Evolutionary conservation across 2,888 invertebrate genomes (phyloP).

Genomic region (Folsomia manolachei): DNA sequence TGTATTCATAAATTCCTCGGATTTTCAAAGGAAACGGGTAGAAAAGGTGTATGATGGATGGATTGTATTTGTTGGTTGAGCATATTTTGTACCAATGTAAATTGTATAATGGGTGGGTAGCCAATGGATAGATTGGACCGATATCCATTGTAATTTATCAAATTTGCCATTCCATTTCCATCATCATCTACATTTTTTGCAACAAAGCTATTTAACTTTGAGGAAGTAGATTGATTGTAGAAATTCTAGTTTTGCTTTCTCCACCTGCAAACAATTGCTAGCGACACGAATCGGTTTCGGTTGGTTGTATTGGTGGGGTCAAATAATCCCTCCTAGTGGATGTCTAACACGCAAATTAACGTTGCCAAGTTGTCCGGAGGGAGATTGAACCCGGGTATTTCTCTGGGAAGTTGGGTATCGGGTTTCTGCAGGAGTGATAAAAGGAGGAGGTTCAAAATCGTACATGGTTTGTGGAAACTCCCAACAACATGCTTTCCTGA

Average conservation of each 20-base stretch:
- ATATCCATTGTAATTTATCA: neutral
- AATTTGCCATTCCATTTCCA: neutral
- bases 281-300: neutral
- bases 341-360: conserved; percentile 40
- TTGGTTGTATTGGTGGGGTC: conserved; percentile 13
- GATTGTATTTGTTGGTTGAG: too few species aligned
- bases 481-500: too few species aligned
- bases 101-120: too few species aligned
- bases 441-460: neutral
- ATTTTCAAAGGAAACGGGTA: neutral
- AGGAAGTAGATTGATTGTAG: too few species aligned
- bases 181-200: neutral
- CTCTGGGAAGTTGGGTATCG: too few species aligned
- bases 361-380: conserved; percentile 28
- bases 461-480: neutral
- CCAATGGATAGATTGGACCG: neutral
- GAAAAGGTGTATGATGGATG: too few species aligned
- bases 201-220: too few species aligned
- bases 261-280: neutral
- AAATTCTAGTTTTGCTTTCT: neutral
- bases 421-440: neutral
- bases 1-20: neutral
- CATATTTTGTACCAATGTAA: too few species aligned
- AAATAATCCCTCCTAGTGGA: conserved; percentile 10
- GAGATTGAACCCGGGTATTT: neutral